These are phyloP conservation scores for Lepisosteus oculatus DNA, from an alignment of 2,113 vertebrate genomes.

Conservation along the genomic window DNA sequence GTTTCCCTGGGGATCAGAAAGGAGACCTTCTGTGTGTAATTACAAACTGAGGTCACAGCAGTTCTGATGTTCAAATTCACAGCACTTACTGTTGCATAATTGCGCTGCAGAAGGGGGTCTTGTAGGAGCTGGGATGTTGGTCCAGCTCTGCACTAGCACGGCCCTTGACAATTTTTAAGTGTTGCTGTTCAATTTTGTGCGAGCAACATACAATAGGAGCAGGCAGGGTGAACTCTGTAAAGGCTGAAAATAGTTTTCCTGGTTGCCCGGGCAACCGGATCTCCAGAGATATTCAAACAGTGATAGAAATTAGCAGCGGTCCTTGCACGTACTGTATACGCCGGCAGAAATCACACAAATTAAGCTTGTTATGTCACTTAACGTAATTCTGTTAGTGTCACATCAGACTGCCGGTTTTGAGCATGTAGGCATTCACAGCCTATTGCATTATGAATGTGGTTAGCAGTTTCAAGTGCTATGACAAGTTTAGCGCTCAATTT, in stretches of 20 bases:
- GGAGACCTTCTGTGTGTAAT: no score
- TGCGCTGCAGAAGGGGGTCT: no score
- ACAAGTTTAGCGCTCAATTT: no score
- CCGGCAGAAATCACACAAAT: neutral
- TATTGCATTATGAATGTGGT: no score
- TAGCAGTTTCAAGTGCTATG: no score
- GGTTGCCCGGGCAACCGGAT: neutral
- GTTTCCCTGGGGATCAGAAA: no score
- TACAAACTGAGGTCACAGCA: no score
- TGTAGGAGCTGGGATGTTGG: no score
- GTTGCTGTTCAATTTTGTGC: neutral
- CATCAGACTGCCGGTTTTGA: neutral
- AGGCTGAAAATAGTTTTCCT: constrained; percentile 5
- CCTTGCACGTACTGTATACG: neutral
- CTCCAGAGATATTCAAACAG: neutral
- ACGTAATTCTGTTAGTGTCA: neutral
- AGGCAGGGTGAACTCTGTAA: neutral
- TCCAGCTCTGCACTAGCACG: no score
- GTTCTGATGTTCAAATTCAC: no score
- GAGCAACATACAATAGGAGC: neutral
- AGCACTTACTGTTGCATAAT: no score
- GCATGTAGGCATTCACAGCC: no score
- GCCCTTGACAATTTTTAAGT: neutral
- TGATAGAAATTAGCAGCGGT: neutral
- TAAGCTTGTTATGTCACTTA: neutral